Percentiles rank a stretch among this genome's conserved stretches.
Evolutionary conservation across 2,888 invertebrate species (phyloP).

Genomic region (Ormyrus nitidulus): DNA sequence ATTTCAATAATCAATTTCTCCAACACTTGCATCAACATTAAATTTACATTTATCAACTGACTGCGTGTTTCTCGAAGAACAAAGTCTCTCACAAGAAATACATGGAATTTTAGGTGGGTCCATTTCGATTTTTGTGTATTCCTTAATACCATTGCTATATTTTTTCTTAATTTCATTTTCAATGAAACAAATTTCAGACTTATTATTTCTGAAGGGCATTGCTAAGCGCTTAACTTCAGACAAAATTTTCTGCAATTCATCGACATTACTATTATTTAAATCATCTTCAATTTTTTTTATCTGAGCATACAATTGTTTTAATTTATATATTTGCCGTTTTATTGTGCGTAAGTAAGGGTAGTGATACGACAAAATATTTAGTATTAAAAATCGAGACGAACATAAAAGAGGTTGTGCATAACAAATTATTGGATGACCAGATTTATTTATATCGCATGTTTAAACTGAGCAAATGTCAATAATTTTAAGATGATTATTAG

Average conservation of each 20-base stretch:
- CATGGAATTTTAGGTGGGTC: constrained; percentile 9
- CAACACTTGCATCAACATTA: too few species aligned
- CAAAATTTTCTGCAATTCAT: constrained; percentile 8
- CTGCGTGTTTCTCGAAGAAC: background rate
- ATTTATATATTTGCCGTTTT: constrained; percentile 18
- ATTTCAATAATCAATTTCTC: too few species aligned
- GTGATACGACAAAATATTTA: constrained; percentile 8
- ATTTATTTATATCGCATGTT: background rate
- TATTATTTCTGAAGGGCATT: background rate
- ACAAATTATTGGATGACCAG: constrained; percentile 21
- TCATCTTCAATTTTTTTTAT: background rate
- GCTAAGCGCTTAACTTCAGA: background rate
- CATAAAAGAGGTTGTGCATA: constrained; percentile 9
- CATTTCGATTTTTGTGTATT: constrained; percentile 50
- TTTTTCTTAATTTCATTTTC: constrained; percentile 18
- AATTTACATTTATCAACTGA: background rate
- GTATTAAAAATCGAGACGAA: constrained; percentile 5
- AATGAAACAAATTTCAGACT: constrained; percentile 2
- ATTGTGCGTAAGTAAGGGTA: constrained; percentile 2
- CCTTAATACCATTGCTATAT: constrained; percentile 27
- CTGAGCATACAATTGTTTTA: background rate
- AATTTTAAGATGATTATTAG: background rate
- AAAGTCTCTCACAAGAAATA: constrained; percentile 22
- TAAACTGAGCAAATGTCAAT: constrained; percentile 15
- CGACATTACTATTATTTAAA: background rate